Conservation (phyloP, 30 jellyfish, hydroid and myxozoan genomes). For the Pelagia noctiluca region DNA sequence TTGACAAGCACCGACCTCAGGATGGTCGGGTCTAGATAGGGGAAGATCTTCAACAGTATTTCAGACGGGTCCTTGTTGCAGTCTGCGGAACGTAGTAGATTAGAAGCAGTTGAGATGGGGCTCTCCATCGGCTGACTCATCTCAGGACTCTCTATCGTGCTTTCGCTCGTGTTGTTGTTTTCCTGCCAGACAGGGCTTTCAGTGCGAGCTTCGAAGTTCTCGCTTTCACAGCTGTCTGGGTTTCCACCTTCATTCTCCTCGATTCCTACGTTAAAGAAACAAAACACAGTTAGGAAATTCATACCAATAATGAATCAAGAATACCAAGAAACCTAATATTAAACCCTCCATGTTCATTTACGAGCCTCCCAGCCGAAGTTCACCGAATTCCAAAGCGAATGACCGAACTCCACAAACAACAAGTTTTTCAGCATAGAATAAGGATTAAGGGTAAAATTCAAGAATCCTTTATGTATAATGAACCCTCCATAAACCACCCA, state of each 20-base stretch:
- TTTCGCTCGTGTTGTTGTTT: constrained; percentile 47
- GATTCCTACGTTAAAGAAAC: not conserved
- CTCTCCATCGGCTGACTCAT: too few relatives aligned
- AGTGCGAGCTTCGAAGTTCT: constrained; percentile 5
- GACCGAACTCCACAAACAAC: too few relatives aligned
- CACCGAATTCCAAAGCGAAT: too few relatives aligned
- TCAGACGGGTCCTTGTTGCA: constrained; percentile 73
- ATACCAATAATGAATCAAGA: too few relatives aligned
- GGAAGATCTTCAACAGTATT: constrained; percentile 69
- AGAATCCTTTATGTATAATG: too few relatives aligned
- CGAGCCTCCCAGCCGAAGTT: too few relatives aligned
- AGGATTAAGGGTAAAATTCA: too few relatives aligned
- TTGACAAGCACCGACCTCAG: constrained; percentile 71
- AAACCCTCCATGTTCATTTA: too few relatives aligned
- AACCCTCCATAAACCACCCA: too few relatives aligned
- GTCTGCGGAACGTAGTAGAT: constrained; percentile 29
- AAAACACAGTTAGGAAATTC: too few relatives aligned
- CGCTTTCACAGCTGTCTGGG: not conserved
- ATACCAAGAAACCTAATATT: too few relatives aligned
- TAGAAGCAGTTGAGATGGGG: constrained; percentile 35
- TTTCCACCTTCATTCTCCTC: not conserved
- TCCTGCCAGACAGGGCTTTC: constrained; percentile 68
- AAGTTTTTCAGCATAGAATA: too few relatives aligned
- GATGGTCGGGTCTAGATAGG: constrained; percentile 71
- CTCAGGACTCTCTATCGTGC: constrained; percentile 32